Conservation (phyloP, 2,797 vertebrate species). For the Gallinago nigripennis region DNA sequence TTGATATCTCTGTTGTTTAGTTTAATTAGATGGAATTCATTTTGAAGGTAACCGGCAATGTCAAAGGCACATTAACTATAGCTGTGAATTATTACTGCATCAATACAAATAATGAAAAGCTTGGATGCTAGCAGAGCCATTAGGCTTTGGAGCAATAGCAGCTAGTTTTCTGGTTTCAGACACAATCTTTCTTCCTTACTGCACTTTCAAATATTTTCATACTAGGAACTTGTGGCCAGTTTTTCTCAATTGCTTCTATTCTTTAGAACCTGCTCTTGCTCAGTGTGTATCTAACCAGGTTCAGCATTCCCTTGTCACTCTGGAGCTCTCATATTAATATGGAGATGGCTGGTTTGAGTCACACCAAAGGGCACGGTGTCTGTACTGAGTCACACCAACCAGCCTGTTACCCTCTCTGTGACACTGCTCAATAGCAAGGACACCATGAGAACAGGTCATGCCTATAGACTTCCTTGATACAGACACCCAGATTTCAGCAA, state of each 20-base stretch:
- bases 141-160: slow-evolving; percentile 38
- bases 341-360: background rate
- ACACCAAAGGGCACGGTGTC: background rate
- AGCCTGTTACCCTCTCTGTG: background rate
- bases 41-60: slow-evolving; percentile 21
- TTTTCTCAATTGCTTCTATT: background rate
- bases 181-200: slow-evolving; percentile 27
- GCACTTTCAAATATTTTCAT: slow-evolving; percentile 21
- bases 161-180: slow-evolving; percentile 52
- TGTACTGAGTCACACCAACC: background rate
- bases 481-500: background rate
- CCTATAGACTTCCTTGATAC: background rate
- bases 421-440: background rate
- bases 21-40: slow-evolving; percentile 66
- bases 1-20: slow-evolving; percentile 51
- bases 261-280: background rate
- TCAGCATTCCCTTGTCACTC: background rate
- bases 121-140: slow-evolving; percentile 46
- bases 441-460: background rate
- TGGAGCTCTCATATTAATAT: background rate
- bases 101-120: slow-evolving; percentile 69
- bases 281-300: background rate
- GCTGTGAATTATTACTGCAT: slow-evolving; percentile 66
- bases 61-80: slow-evolving; percentile 58
- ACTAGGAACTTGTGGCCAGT: background rate